phyloP scores from a whole-genome alignment of 2,888 invertebrate species.

The Kryphioiulus occultus region DNA sequence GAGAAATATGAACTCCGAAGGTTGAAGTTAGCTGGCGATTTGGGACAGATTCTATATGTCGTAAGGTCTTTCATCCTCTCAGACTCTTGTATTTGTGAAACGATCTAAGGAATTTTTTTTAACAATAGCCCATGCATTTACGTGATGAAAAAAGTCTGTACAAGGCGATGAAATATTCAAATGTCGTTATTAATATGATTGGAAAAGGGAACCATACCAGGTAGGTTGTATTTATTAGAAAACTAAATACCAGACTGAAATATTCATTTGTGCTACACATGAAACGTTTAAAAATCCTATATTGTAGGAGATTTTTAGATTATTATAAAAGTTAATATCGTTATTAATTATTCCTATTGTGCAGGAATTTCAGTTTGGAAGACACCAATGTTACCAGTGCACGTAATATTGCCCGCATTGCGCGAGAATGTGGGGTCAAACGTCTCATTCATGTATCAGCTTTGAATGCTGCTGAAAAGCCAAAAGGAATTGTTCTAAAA shows the following conservation, averaged over 20 bases:
- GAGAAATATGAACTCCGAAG: constrained; percentile 81
- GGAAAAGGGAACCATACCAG: constrained; percentile 92
- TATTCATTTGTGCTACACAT: too few relatives aligned
- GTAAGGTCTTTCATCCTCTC: constrained; percentile 58
- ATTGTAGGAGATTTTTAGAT: too few relatives aligned
- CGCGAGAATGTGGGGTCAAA: constrained; percentile 82
- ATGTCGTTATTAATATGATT: constrained; percentile 94
- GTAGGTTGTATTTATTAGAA: constrained; percentile 57
- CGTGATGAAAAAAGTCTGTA: constrained; percentile 85
- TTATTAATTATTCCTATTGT: not conserved
- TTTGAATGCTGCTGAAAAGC: constrained; percentile 78
- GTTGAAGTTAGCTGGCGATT: constrained; percentile 87
- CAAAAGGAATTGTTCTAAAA: constrained; percentile 71
- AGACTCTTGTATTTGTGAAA: not conserved
- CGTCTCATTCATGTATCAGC: constrained; percentile 91
- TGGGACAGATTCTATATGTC: constrained; percentile 89
- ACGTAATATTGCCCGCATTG: constrained; percentile 78
- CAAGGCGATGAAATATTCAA: constrained; percentile 89
- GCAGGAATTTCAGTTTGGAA: constrained; percentile 76
- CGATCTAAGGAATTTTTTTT: not conserved
- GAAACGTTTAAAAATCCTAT: too few relatives aligned
- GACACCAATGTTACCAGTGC: constrained; percentile 90
- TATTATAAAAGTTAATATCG: too few relatives aligned
- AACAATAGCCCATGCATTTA: constrained; percentile 76
- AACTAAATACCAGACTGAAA: too few relatives aligned